Evolutionary conservation across 2,888 invertebrate species (phyloP), one percentile per base, ranked within the genome.

Genomic region (Noctua comes): DNA sequence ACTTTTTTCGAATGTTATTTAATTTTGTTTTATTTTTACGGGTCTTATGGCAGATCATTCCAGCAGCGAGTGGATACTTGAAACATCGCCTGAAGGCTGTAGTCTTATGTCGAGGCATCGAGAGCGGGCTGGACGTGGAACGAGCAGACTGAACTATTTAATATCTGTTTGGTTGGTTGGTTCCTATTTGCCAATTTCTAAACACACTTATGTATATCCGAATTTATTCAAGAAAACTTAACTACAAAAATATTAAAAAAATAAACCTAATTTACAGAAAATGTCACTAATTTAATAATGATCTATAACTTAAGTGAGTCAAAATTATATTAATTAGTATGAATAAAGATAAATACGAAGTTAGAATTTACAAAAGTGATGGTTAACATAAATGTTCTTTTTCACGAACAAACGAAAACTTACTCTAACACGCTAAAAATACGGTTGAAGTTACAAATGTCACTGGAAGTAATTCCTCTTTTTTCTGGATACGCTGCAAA

Each of bases 381-480:
- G 91, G 91, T 91, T 92, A 94, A 95, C 94, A 90, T 84, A 94
- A 93, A 75, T 87, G 92, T 92, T 93, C 91, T 91, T 80, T 85
- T 86, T 76, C 24, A 73, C 65, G 90, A 93, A 93, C 91, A 86
- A 92, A 91, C 86, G 76, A 89, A 92, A 92, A 88, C 70, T 65
- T 86, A 89, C 76, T 88, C 85, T 80, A 88, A 76, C 0, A 0
- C 21, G 62, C 68, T 85, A 83, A 65, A 8, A 72, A 68, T 84
- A 85, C 70, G 76, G 80, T 83, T 80, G 68, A 65, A 36, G 24
- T 69, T 72, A 31, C 73, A 68, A 80, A 64, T 74, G 86, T 91
- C 90, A 95, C 88, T 95, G 94, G 88, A 96, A 96, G 82, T 96
- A 96, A 86, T 93, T 95, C 74, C 94, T 93, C 89, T 96, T 96